Evolutionary conservation across 2,797 vertebrate species (phyloP).

Genomic region (Parauchenoglanis ngamensis): DNA sequence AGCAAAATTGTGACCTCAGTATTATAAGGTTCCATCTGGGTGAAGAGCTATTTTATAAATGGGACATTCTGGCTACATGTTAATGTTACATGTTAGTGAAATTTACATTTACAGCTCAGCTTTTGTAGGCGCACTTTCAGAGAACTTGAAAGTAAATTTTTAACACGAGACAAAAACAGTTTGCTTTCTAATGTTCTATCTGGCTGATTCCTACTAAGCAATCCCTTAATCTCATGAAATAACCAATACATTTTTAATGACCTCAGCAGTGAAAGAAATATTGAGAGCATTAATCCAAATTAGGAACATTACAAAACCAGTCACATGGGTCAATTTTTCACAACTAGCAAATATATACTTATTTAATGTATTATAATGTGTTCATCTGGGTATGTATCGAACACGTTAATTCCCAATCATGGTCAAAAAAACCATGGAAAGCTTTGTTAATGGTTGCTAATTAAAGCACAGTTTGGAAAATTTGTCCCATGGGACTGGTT

Average conservation of each 20-base stretch:
- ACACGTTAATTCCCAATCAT: no score
- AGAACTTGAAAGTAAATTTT: neutral
- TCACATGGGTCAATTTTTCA: no score
- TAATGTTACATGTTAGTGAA: neutral
- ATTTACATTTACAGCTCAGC: neutral
- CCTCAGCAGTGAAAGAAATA: neutral
- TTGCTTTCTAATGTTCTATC: neutral
- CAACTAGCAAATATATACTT: no score
- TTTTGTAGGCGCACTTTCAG: no score
- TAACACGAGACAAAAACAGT: neutral
- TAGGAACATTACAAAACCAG: neutral
- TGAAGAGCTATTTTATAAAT: constrained; percentile 10
- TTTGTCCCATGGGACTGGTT: no score
- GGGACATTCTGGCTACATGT: neutral
- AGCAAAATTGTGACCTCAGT: neutral
- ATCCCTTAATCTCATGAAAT: neutral
- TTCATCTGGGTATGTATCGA: no score
- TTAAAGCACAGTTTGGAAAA: no score
- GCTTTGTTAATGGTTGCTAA: no score
- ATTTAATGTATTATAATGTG: no score
- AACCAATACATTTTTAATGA: neutral
- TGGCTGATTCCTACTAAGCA: no score
- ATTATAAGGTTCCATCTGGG: neutral
- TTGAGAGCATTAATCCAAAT: neutral
- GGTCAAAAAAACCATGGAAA: no score